Base-by-base conservation (phyloP, 2,113 vertebrate genomes). In the Aptenodytes patagonicus region DNA sequence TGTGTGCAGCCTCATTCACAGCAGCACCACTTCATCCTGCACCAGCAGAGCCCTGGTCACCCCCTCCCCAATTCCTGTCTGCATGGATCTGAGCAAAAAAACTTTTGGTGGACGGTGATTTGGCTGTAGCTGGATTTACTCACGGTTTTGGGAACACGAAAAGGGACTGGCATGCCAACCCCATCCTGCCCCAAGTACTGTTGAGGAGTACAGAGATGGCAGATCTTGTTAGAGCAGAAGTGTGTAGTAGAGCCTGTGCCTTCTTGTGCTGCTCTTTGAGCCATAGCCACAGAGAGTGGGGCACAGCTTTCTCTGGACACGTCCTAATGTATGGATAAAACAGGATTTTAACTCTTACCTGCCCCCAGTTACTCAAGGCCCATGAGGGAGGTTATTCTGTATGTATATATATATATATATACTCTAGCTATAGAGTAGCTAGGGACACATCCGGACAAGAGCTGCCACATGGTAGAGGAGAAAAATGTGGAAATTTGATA, bases 181-280 rank as follows among this genome's bases (percentile, higher is more conserved):
- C 19, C 2, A 3, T 6, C 14, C 16, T 70, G 29, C 19, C 31
- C 57, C 0, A 2, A 7, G 36, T 20, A 9, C 77, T 11, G 20
- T 29, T 54, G 54, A 25, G 32, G 36, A n/a, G n/a, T 5, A 17
- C 10, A 13, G 54, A 61, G 40, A 2, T 25, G 38, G 24, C 47
- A 38, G 54, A 25, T 34, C 34, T 13, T 13, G 15, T 52, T 24
- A 7, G 62, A 52, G 32, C 32, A 54, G 29, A 62, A 31, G 49
- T 3, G 18, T 20, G 32, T 32, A 7, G 17, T 7, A 34, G 29
- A 60, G 28, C 36, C 36, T 34, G 32, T 13, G 19, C 52, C 52
- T 49, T 47, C 36, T 8, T 28, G 24, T 38, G 70, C 38, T 68
- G 62, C 32, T 64, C 12, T 49, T 57, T 9, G 42, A 71, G 58